phyloP scores from a whole-genome alignment of 2,888 invertebrate genomes.

The Habrosyne pyritoides region DNA sequence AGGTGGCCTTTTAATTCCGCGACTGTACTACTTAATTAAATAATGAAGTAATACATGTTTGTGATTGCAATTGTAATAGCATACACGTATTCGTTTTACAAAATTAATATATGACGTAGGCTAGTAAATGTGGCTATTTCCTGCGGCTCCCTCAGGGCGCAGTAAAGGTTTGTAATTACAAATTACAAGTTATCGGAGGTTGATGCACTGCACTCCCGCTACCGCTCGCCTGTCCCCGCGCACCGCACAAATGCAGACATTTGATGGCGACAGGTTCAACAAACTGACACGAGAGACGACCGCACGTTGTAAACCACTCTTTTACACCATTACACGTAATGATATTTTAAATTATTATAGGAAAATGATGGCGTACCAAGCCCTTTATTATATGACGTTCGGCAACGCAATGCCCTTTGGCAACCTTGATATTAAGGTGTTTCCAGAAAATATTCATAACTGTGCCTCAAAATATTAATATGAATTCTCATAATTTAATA shows the following conservation, averaged over 20 bases:
- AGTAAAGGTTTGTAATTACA: conserved; percentile 80
- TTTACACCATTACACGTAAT: conserved; percentile 70
- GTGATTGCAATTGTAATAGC: conserved; percentile 33
- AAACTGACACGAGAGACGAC: conserved; percentile 64
- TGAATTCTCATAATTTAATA: conserved; percentile 4
- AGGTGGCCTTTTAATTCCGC: too few species aligned
- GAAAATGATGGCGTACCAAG: conserved; percentile 50
- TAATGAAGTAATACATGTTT: conserved; percentile 8
- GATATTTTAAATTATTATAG: conserved; percentile 67
- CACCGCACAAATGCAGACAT: conserved; percentile 67
- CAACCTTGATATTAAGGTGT: conserved; percentile 33
- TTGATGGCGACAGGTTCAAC: conserved; percentile 76
- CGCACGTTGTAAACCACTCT: conserved; percentile 59
- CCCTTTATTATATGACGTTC: conserved; percentile 53
- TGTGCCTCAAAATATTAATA: conserved; percentile 30
- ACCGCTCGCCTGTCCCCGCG: conserved; percentile 32
- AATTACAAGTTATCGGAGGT: conserved; percentile 80
- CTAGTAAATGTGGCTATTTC: conserved; percentile 70
- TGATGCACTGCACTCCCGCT: conserved; percentile 67
- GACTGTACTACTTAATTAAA: too few species aligned
- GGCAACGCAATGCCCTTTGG: conserved; percentile 47
- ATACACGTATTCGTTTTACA: conserved; percentile 50
- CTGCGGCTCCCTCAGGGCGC: conserved; percentile 68
- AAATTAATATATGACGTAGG: conserved; percentile 63
- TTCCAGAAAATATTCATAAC: conserved; percentile 50